These are phyloP conservation scores for Embiotoca jacksoni DNA, from an alignment of 2,113 vertebrate genomes.

Conservation along the genomic window DNA sequence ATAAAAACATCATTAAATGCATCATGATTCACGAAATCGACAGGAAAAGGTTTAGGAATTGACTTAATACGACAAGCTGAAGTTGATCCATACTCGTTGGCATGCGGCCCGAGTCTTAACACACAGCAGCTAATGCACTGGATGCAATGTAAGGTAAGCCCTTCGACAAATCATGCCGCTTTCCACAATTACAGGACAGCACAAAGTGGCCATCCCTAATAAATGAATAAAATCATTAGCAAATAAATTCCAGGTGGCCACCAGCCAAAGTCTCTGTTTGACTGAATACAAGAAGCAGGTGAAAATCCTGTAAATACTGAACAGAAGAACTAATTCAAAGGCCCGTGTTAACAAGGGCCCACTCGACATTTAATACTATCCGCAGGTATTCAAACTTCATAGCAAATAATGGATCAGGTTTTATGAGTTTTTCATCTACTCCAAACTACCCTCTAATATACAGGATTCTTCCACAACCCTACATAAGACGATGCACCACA, in stretches of 20 bases:
- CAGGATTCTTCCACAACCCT: too few relatives aligned
- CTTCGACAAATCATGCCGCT: slow-evolving; percentile 26
- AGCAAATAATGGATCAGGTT: slow-evolving; percentile 9
- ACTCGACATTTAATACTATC: neutral
- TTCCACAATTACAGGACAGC: slow-evolving; percentile 15
- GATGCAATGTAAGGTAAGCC: slow-evolving; percentile 34
- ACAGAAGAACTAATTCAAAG: slow-evolving; percentile 20
- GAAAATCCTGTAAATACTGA: neutral
- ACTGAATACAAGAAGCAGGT: slow-evolving; percentile 12
- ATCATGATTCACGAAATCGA: slow-evolving; percentile 7
- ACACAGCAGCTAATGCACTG: slow-evolving; percentile 4
- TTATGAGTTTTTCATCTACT: slow-evolving; percentile 12
- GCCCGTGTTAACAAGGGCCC: neutral
- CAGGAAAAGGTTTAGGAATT: slow-evolving; percentile 18
- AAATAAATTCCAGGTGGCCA: slow-evolving; percentile 42
- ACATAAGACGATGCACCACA: too few relatives aligned
- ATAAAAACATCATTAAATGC: slow-evolving; percentile 24
- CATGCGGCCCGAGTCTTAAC: slow-evolving; percentile 28
- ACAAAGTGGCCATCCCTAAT: slow-evolving; percentile 25
- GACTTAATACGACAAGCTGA: slow-evolving; percentile 23
- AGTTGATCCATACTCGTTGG: slow-evolving; percentile 20
- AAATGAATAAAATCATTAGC: slow-evolving; percentile 34
- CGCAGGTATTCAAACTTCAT: slow-evolving; percentile 7
- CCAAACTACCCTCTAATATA: neutral
- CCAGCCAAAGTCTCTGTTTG: slow-evolving; percentile 21